Evolutionary conservation across 2,113 vertebrate species (phyloP), one percentile per base, ranked within the genome.

Genomic region (Ifrita kowaldi): DNA sequence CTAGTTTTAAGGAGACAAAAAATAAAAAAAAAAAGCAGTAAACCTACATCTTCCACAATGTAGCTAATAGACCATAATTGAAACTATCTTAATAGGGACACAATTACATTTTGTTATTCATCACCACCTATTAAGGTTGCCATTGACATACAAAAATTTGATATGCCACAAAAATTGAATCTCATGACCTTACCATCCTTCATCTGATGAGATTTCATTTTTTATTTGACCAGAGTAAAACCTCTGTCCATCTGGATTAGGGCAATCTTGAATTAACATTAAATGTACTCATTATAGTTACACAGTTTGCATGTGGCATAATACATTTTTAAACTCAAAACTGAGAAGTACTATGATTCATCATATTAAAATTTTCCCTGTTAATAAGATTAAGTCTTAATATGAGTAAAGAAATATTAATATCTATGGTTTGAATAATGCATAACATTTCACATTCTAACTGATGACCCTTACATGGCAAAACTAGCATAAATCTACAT

Each of bases 171-270:
- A 97, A 97, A 98, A 98, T 97, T 98, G 97, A 97, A 96, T 97
- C 95, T 96, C 97, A 93, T 98, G 97, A 98, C 97, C 94, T 91
- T 65, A 88, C 70, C 82, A 97, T 97, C 95, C 75, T 98, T 97
- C 96, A 97, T 87, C 67, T 98, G 98, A 98, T 98, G 97, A 98
- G 97, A 98, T 98, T 98, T 98, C 96, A 97, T 97, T 97, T 98
- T 97, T 98, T 97, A 98, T 98, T 98, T 98, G 98, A 98, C 97
- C 96, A 98, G 94, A 97, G 93, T 97, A 96, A 98, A 98, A 98
- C 97, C 97, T 98, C 97, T 98, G 96, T 95, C 95, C 94, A 97
- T 97, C 90, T 97, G 95, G 97, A 98, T 98, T 98, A 98, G 80
- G 75, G 59, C 53, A 98, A 97, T 97, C 97, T 98, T 98, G 97